These are phyloP conservation scores for Bombus breviceps DNA, from an alignment of 1,140 invertebrate species.

Conservation along the genomic window DNA sequence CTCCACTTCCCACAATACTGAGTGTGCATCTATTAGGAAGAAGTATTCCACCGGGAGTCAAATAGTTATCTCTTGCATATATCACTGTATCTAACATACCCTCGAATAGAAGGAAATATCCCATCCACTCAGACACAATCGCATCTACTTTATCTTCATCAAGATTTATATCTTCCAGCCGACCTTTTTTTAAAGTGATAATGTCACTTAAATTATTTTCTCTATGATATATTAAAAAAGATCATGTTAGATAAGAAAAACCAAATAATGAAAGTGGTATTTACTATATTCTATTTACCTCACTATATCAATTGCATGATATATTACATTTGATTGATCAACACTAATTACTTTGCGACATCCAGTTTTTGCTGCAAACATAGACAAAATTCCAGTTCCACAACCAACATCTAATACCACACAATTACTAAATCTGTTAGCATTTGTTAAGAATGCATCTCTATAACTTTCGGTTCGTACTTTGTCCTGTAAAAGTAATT, in stretches of 20 bases:
- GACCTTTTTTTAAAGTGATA: conserved; percentile 91
- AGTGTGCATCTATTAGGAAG: conserved; percentile 96
- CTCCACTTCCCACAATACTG: conserved; percentile 94
- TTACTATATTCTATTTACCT: conserved; percentile 85
- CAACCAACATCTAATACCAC: conserved; percentile 97
- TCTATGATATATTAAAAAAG: conserved; percentile 81
- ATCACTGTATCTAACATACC: conserved; percentile 98
- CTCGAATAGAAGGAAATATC: conserved; percentile 98
- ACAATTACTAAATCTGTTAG: conserved; percentile 87
- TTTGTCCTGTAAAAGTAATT: conserved; percentile 87
- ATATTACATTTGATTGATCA: conserved; percentile 95
- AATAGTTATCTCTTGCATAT: conserved; percentile 95
- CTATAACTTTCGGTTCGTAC: conserved; percentile 96
- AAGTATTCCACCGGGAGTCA: conserved; percentile 90
- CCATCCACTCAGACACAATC: conserved; percentile 99
- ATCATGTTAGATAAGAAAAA: conserved; percentile 10
- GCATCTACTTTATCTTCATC: conserved; percentile 94
- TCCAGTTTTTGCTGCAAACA: conserved; percentile 97
- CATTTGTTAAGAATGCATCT: conserved; percentile 95
- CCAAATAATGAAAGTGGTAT: not conserved
- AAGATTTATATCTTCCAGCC: conserved; percentile 94
- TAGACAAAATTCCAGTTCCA: conserved; percentile 97
- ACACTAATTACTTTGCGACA: conserved; percentile 96
- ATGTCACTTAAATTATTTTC: conserved; percentile 90
- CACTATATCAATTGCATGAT: conserved; percentile 93